These are phyloP conservation scores for Tetrax tetrax DNA, from an alignment of 2,113 vertebrate species.

Conservation along the genomic window DNA sequence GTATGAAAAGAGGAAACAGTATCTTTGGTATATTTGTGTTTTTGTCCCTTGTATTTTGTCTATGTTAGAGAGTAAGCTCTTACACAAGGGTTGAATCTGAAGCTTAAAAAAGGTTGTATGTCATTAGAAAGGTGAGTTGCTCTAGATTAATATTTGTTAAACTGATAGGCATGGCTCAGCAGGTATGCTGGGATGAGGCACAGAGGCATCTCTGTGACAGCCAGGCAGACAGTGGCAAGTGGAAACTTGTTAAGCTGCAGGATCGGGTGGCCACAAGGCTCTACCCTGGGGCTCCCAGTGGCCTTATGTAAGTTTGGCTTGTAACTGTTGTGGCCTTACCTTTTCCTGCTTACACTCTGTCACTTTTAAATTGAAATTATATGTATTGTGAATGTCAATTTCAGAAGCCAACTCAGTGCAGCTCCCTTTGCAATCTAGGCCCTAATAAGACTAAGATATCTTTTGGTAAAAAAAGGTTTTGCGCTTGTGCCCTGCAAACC, in stretches of 20 bases:
- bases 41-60: neutral
- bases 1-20: neutral
- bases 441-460: neutral
- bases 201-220: accelerated
- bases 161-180: accelerated
- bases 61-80: neutral
- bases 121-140: neutral
- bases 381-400: neutral
- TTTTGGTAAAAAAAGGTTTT: neutral
- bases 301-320: neutral
- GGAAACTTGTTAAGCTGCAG: neutral
- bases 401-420: neutral
- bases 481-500: neutral
- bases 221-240: no score
- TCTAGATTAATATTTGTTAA: neutral
- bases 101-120: neutral
- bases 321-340: neutral
- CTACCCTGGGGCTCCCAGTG: neutral
- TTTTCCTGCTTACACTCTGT: neutral
- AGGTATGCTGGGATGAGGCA: accelerated
- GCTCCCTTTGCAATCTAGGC: neutral
- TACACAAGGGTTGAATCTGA: neutral
- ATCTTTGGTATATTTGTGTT: neutral
- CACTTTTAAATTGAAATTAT: neutral
- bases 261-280: neutral